Evolutionary conservation across 2,888 invertebrate species (phyloP), one percentile per base, ranked within the genome.

Genomic region (Himalopsyche kuldschensis): DNA sequence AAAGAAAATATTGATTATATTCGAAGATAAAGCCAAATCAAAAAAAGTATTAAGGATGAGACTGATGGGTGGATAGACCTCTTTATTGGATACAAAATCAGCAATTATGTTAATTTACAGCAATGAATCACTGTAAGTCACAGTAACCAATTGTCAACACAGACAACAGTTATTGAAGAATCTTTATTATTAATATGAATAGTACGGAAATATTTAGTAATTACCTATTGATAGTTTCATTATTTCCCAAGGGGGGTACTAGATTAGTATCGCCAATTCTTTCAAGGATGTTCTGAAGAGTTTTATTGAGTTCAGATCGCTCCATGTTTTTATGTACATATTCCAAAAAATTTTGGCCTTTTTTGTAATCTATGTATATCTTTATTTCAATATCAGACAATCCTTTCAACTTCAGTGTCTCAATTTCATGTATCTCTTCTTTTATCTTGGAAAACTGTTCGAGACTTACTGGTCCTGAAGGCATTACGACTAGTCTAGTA

Each of bases 301-400:
- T 84, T 82, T 85, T 46, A 76, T 86, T 75, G 32, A 88, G 84
- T 27, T 87, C 83, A 27, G 79, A 79, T 35, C 82, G 78, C 85
- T 88, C 88, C 78, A 88, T 84, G 84, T 88, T 89, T 85, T 87
- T 89, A 87, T 89, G 80, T 87, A 86, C 81, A 87, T 87, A 80
- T 87, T 81, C 83, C 47, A 88, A 85, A 80, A 88, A 88, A 63
- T 89, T 88, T 35, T 88, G 84, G 8, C 91, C 91, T 31, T 89
- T 89, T 87, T 92, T 90, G 87, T 90, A 90, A 79, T 92, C 92
- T 69, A 89, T 88, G 79, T 91, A 91, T n/a, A 93, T 86, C 86
- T 91, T 89, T 27, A 93, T 90, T 88, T 93, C 93, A 5, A 92
- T 90, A 78, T 89, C 88, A 4, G 90, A 89, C 5, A 93, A 88